Base-by-base conservation (phyloP, 1,140 invertebrate species). In the Dreissena rostriformis region DNA sequence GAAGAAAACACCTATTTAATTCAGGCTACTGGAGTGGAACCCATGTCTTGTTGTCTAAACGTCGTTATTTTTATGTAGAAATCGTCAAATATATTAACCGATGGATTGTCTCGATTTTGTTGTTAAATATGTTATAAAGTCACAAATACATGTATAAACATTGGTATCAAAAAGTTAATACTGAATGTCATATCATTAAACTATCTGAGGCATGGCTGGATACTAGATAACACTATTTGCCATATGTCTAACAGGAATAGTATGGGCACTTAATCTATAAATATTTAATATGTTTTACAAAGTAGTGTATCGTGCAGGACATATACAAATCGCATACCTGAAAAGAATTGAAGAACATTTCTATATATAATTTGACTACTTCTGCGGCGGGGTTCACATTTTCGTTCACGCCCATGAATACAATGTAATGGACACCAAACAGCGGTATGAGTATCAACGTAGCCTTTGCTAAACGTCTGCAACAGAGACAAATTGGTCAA, bases 331-430 rank as follows among this genome's bases (percentile, higher is more conserved):
- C 28, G 53, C 65, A 93, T 93, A 97, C 96, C 94, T 97, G 96
- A 89, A 96, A 97, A 29, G 96, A 96, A n/a, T 96, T 96, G 88
- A 97, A 96, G 17, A 96, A 93, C 90, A 96, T 96, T 91, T 97
- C 96, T 80, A 95, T 95, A 87, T 96, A 95, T 0, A 97, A 94
- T 95, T 96, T 96, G 15, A 96, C 92, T 0, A 96, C 86, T 91
- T 96, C 96, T 11, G 96, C 75, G 19, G 63, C 90, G 8, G 85
- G 67, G 26, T 85, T 73, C 0, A 88, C 39, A 52, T 87, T 67
- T 49, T 90, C 88, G 1, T 88, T 88, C 24, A 90, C 67, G 8
- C 86, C 85, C 15, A 91, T 74, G 75, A 96, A 96, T 2, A 96
- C 87, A 2, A 95, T 95, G 90, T 97, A 97, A 88, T 97, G 96